These are phyloP conservation scores for Ormyrus rosae DNA, from an alignment of 2,888 invertebrate genomes.

Conservation along the genomic window DNA sequence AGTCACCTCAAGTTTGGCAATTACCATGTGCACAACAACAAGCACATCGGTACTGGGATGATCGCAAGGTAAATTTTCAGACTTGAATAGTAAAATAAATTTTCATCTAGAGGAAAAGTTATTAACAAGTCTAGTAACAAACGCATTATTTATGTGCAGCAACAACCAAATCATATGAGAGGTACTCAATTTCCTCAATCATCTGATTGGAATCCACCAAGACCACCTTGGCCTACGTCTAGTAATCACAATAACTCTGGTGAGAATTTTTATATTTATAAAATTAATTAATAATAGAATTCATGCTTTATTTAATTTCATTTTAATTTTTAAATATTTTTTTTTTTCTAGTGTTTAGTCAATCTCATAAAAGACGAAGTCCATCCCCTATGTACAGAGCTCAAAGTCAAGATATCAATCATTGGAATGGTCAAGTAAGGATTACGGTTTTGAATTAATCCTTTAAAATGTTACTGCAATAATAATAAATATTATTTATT, in stretches of 20 bases:
- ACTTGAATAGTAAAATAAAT: too few species aligned
- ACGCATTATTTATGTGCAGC: too few species aligned
- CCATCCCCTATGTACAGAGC: constrained; percentile 69
- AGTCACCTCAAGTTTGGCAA: constrained; percentile 65
- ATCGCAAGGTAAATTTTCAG: constrained; percentile 53
- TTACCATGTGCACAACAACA: constrained; percentile 52
- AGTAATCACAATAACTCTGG: constrained; percentile 61
- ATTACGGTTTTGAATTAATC: background rate
- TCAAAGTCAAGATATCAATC: constrained; percentile 63
- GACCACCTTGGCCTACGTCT: constrained; percentile 62
- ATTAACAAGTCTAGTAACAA: too few species aligned
- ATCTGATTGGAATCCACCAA: constrained; percentile 63
- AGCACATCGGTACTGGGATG: constrained; percentile 55
- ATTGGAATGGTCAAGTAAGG: constrained; percentile 70
- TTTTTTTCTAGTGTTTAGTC: constrained; percentile 61
- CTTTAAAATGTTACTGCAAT: too few species aligned
- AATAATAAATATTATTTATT: constrained; percentile 21
- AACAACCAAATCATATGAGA: constrained; percentile 29
- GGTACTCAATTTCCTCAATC: constrained; percentile 61
- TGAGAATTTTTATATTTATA: constrained; percentile 15
- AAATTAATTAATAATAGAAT: too few species aligned
- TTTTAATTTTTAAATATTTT: constrained; percentile 19
- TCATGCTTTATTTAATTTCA: background rate
- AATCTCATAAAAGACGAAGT: constrained; percentile 69
- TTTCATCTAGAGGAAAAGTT: too few species aligned